Evolutionary conservation across 2,797 vertebrate genomes (phyloP).

Genomic region (Anguilla megastoma): DNA sequence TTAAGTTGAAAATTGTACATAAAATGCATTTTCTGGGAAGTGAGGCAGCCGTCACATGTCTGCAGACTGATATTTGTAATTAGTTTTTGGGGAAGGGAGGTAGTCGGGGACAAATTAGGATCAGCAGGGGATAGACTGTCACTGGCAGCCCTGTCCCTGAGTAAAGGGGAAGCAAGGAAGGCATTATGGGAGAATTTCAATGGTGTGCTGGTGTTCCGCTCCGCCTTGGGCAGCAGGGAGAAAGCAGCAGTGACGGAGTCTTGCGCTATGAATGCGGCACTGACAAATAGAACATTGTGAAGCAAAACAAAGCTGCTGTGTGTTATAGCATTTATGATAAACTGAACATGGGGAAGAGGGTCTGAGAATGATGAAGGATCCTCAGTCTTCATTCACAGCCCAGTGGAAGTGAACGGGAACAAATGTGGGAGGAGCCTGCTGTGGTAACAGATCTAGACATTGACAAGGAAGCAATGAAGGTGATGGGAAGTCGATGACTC

Average conservation of each 20-base stretch:
- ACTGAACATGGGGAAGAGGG: slow-evolving; percentile 44
- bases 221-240: slow-evolving; percentile 40
- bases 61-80: slow-evolving; percentile 59
- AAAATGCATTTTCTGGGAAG: slow-evolving; percentile 62
- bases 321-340: slow-evolving; percentile 51
- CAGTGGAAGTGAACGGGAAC: background rate
- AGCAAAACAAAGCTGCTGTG: slow-evolving; percentile 55
- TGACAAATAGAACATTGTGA: slow-evolving; percentile 57
- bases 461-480: slow-evolving; percentile 7
- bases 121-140: slow-evolving; percentile 25
- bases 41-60: slow-evolving; percentile 57
- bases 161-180: slow-evolving; percentile 51
- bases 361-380: slow-evolving; percentile 21
- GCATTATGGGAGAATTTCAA: slow-evolving; percentile 63
- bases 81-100: slow-evolving; percentile 34
- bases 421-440: background rate
- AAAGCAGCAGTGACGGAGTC: slow-evolving; percentile 58
- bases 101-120: slow-evolving; percentile 29
- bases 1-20: slow-evolving; percentile 74
- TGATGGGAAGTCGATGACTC: background rate
- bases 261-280: slow-evolving; percentile 64
- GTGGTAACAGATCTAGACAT: background rate
- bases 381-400: slow-evolving; percentile 26
- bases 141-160: slow-evolving; percentile 30
- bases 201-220: slow-evolving; percentile 52